Evolutionary conservation across 2,113 vertebrate genomes (phyloP).

Genomic region (Pollachius pollachius): DNA sequence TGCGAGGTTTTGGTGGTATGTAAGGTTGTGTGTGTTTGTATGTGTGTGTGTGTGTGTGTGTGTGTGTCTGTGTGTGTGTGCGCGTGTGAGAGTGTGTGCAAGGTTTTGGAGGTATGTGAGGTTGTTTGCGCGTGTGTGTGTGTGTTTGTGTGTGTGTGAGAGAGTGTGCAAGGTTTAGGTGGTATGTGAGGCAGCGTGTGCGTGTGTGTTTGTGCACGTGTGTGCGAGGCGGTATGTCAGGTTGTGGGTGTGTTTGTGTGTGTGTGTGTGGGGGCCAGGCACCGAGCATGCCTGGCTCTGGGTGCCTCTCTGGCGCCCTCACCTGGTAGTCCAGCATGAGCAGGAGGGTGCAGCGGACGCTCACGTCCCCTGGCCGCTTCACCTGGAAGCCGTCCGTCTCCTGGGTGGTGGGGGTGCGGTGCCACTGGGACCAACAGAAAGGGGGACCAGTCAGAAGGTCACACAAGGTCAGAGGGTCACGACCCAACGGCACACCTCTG

Average conservation of each 20-base stretch:
- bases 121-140: too few species aligned
- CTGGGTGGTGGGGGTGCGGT: conserved; percentile 70
- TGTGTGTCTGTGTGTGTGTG: not conserved
- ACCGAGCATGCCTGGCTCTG: not conserved
- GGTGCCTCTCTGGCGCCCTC: conserved; percentile 12
- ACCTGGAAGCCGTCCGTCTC: conserved; percentile 73
- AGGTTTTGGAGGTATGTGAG: too few species aligned
- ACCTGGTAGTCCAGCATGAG: conserved; percentile 76
- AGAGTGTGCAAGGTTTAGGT: too few species aligned
- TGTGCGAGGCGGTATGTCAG: too few species aligned
- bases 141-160: not conserved
- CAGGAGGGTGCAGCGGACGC: conserved; percentile 71
- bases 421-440: conserved; percentile 51
- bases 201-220: not conserved
- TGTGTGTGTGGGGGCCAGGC: not conserved
- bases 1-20: not conserved
- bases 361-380: conserved; percentile 70
- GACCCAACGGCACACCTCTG: not conserved
- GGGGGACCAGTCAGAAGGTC: not conserved
- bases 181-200: too few species aligned
- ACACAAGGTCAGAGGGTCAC: not conserved
- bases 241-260: not conserved
- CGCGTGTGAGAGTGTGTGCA: not conserved
- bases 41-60: not conserved
- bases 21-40: too few species aligned